A percentile compares a stretch with the other conserved stretches of the same genome.
Conservation (phyloP, 1,140 invertebrate species). For the Teleopsis dalmanni region DNA sequence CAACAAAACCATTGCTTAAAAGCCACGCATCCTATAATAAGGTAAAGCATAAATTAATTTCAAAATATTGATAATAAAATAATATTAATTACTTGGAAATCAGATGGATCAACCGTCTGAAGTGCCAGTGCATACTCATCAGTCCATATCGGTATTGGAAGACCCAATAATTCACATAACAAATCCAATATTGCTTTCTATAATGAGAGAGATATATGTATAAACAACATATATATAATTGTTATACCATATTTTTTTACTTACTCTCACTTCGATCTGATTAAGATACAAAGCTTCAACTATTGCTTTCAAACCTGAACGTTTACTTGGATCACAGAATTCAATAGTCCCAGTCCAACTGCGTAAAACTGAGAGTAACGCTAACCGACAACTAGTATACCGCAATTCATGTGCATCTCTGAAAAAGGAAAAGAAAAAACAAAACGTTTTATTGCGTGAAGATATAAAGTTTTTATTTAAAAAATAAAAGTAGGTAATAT, state of each 20-base stretch:
- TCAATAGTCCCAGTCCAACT: conserved; percentile 85
- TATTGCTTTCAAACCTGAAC: conserved; percentile 69
- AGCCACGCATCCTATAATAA: conserved; percentile 68
- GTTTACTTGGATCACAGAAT: conserved; percentile 69
- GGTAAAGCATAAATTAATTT: neutral
- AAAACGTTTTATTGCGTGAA: neutral
- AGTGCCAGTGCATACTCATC: conserved; percentile 85
- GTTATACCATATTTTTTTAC: conserved; percentile 27
- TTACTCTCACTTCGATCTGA: conserved; percentile 78
- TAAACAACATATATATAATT: neutral
- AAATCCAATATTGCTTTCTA: conserved; percentile 86
- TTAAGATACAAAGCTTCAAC: conserved; percentile 82
- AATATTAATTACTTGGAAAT: conserved; percentile 47
- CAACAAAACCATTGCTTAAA: conserved; percentile 85
- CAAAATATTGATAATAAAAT: neutral
- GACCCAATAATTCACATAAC: conserved; percentile 78
- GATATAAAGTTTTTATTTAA: neutral
- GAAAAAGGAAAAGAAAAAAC: neutral
- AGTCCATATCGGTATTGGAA: conserved; percentile 82
- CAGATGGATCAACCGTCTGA: conserved; percentile 75
- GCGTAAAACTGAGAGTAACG: conserved; percentile 73
- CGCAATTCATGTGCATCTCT: conserved; percentile 75
- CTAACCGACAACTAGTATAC: conserved; percentile 74
- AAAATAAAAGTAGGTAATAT: too few relatives aligned
- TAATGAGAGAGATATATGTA: conserved; percentile 26